Evolutionary conservation across 2,888 invertebrate genomes (phyloP), one percentile per base, ranked within the genome.

Genomic region (Acrobasis consociella): DNA sequence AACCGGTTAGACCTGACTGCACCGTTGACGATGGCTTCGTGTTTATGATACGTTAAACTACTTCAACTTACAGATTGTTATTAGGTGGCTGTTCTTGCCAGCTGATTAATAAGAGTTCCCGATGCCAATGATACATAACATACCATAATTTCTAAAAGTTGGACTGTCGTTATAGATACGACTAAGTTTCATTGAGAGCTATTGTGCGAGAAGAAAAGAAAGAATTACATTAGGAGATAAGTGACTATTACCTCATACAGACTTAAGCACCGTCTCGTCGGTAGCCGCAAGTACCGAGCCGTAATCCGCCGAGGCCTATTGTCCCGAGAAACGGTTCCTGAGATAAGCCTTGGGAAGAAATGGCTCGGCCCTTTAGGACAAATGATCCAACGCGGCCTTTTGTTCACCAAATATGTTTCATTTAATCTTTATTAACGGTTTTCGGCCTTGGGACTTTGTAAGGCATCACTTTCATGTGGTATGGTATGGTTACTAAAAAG

Each of bases 271-370:
- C 13, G 42, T 56, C 73, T 73, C 73, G 72, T 56, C n/a, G 58
- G 80, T 81, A 81, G 82, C 78, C 67, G 68, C 68, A 65, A 64
- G 71, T 73, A 73, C 70, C 70, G 67, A 60, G 68, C 69, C 68
- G 66, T 81, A 82, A 85, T 82, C 79, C 77, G 69, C 52, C 64
- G 67, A 64, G 62, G 52, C 65, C 69, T 70, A 82, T 86, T 86
- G 83, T 74, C 67, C 81, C 74, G 63, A 65, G 70, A 73, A 78
- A 80, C 76, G 66, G 81, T 80, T 72, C 70, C 72, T 70, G 46
- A 77, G 85, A 83, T 87, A 87, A 87, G 76, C 78, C 72, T 71
- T 72, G 68, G 70, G 78, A 80, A 75, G 73, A 77, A 74, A 74
- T 73, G 68, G 69, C 60, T 63, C 63, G 70, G 70, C 67, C 69